Evolutionary conservation across 2,113 vertebrate genomes (phyloP), one percentile per base, ranked within the genome.

Genomic region (human (Homo sapiens)): DNA sequence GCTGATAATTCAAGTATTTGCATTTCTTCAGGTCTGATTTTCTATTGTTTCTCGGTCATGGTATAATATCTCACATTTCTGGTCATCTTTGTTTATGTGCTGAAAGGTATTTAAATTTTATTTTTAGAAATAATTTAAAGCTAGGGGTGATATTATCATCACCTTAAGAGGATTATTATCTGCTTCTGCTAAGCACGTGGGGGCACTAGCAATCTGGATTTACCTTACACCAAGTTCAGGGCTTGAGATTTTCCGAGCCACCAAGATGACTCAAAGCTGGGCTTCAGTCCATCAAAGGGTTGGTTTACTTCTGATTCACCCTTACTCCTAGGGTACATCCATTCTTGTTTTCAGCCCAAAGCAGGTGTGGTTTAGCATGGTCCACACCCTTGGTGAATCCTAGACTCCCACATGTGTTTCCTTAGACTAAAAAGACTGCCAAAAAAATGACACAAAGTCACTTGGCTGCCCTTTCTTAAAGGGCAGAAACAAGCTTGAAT

Each of bases 361-460:
- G 85, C 92, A 94, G 85, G 89, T 94, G 94, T 93, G 90, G 76
- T 32, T 64, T 57, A 30, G 35, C 10, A 5, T 16, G 59, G 68
- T 13, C 50, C 80, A 78, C 59, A 86, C 73, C 73, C 75, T 52
- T 32, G 23, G 48, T 32, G 85, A 52, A 64, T 76, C 50, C 86
- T 45, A 40, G 91, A 68, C 68, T 81, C 79, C 73, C 81, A 75
- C 45, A 76, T 88, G 66, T 89, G 50, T 92, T 81, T 93, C 76
- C 23, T 14, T 83, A 79, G 64, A 52, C 35, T 17, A 5, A 73
- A 59, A 90, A 70, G 8, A 66, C 27, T 84, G 78, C 78, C 93
- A 95, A 20, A 55, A 91, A 91, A 91, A 87, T 61, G 78, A 81
- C 66, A 73, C 66, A 57, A 78, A 57, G 57, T 43, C 92, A 66